Evolutionary conservation across 2,888 invertebrate genomes (phyloP).

Genomic region (Drosophila merina): DNA sequence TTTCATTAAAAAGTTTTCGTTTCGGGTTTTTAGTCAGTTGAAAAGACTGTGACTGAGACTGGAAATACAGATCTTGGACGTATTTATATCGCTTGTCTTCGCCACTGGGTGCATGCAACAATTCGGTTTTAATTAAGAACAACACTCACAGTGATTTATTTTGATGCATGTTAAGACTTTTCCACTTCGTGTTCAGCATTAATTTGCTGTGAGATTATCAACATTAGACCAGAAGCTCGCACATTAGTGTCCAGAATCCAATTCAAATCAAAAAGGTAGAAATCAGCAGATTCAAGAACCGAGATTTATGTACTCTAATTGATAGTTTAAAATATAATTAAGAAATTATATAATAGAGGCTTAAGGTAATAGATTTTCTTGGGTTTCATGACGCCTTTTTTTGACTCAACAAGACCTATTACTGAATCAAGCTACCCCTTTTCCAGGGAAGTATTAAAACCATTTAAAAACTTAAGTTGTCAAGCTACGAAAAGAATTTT

Average conservation of each 20-base stretch:
- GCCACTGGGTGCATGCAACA: conserved; percentile 31
- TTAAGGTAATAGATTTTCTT: no score
- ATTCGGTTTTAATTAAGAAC: conserved; percentile 45
- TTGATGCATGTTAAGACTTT: conserved; percentile 65
- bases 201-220: conserved; percentile 65
- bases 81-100: conserved; percentile 25
- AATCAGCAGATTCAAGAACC: neutral
- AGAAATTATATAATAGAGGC: no score
- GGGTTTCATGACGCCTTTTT: no score
- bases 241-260: conserved; percentile 44
- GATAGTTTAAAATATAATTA: no score
- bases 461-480: conserved; percentile 47
- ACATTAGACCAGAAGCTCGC: conserved; percentile 36
- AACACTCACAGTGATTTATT: conserved; percentile 63
- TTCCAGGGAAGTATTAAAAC: neutral
- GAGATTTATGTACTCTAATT: neutral
- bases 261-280: conserved; percentile 30
- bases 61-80: conserved; percentile 15
- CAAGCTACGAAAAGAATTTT: conserved; percentile 50
- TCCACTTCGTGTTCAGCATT: conserved; percentile 74
- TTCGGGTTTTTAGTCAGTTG: neutral
- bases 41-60: no score
- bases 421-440: neutral
- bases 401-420: no score
- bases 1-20: conserved; percentile 27